A percentile compares a stretch with the other conserved stretches of the same genome.
These are phyloP conservation scores for Chelon auratus DNA, from an alignment of 2,797 vertebrate genomes.

Conservation along the genomic window DNA sequence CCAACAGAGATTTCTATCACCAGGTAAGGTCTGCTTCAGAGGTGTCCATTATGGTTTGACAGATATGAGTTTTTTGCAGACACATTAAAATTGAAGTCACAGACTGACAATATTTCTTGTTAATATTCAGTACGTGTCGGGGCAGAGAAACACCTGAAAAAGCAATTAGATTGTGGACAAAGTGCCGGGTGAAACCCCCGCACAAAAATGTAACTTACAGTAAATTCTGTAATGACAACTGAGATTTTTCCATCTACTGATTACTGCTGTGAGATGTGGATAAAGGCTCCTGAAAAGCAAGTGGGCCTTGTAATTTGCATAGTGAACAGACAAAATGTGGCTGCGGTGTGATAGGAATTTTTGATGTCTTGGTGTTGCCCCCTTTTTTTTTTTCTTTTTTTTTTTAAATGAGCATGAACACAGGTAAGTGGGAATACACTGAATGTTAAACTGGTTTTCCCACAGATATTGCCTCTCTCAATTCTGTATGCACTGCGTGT, in stretches of 20 bases:
- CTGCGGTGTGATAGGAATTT: neutral
- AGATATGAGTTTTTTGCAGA: conserved; percentile 49
- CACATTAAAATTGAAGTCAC: conserved; percentile 45
- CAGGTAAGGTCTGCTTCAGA: conserved; percentile 80
- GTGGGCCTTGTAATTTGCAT: neutral
- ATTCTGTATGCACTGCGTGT: conserved; percentile 11
- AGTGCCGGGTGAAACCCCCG: neutral
- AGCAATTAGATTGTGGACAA: conserved; percentile 8
- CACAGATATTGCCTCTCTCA: conserved; percentile 30
- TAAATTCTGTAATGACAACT: neutral
- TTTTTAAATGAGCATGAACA: too few relatives aligned
- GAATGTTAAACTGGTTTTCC: conserved; percentile 39
- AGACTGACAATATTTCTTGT: conserved; percentile 19
- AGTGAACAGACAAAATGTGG: neutral
- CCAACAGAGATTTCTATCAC: conserved; percentile 84
- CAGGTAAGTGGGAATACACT: neutral
- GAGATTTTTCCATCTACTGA: conserved; percentile 2
- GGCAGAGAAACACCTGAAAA: neutral
- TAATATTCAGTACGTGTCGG: conserved; percentile 30
- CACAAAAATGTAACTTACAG: conserved; percentile 3
- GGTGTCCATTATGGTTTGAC: conserved; percentile 50
- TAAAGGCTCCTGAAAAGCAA: conserved; percentile 14
- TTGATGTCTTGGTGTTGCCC: too few relatives aligned
- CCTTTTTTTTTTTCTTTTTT: neutral
- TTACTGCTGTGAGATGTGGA: neutral